Evolutionary conservation across 1,140 invertebrate species (phyloP).

Genomic region (Uloborus diversus): DNA sequence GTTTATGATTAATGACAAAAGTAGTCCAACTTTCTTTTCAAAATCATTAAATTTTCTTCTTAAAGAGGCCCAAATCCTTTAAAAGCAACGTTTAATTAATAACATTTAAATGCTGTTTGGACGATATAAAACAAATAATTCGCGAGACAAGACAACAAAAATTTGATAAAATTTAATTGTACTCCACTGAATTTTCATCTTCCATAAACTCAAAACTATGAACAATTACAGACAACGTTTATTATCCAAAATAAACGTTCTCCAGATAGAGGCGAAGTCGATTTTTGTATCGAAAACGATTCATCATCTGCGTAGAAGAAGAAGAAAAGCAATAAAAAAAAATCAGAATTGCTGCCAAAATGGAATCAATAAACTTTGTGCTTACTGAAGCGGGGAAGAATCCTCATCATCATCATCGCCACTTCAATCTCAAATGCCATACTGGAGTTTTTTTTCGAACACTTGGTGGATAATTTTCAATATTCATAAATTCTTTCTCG

Average conservation of each 20-base stretch:
- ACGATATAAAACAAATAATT: too few relatives aligned
- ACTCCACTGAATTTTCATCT: too few relatives aligned
- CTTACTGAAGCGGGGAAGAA: background rate
- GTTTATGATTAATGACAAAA: too few relatives aligned
- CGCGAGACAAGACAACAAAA: too few relatives aligned
- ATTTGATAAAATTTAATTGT: too few relatives aligned
- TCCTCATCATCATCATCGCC: slow-evolving; percentile 10
- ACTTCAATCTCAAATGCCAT: background rate
- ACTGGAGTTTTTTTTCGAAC: background rate
- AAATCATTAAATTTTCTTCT: too few relatives aligned
- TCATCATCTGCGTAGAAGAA: background rate
- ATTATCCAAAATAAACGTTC: background rate
- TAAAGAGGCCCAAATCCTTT: too few relatives aligned
- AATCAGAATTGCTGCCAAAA: background rate
- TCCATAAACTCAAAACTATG: too few relatives aligned
- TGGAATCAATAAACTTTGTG: slow-evolving; percentile 11
- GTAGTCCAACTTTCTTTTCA: too few relatives aligned
- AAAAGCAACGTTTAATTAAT: too few relatives aligned
- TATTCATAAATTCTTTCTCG: slow-evolving; percentile 21
- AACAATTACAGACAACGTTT: too few relatives aligned
- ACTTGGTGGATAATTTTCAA: slow-evolving; percentile 19
- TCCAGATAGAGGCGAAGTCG: background rate
- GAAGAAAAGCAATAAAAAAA: slow-evolving; percentile 9
- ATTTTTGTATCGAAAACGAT: slow-evolving; percentile 12
- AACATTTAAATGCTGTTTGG: too few relatives aligned